Evolutionary conservation across 2,113 vertebrate genomes (phyloP).

Genomic region (Bambusicola thoracicus): DNA sequence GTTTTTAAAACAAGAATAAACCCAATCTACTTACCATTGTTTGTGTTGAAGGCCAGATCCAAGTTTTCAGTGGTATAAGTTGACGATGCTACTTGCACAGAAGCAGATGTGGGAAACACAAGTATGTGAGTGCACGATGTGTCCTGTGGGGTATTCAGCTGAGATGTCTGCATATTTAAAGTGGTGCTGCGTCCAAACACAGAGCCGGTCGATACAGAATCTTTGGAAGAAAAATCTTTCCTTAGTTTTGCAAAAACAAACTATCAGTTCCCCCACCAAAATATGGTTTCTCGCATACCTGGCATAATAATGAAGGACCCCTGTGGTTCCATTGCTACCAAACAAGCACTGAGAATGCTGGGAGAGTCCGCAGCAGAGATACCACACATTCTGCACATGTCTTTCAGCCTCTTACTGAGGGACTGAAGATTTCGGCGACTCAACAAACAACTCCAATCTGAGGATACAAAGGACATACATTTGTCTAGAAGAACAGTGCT

Average conservation of each 20-base stretch:
- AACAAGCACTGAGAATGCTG: slow-evolving; percentile 95
- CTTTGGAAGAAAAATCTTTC: slow-evolving; percentile 60
- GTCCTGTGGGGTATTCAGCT: slow-evolving; percentile 96
- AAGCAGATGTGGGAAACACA: slow-evolving; percentile 96
- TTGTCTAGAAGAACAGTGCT: neutral
- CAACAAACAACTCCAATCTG: slow-evolving; percentile 97
- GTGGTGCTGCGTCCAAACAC: slow-evolving; percentile 97
- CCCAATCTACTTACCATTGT: slow-evolving; percentile 83
- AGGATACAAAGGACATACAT: neutral
- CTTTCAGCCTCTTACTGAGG: slow-evolving; percentile 93
- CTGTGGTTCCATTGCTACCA: slow-evolving; percentile 97
- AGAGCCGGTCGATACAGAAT: slow-evolving; percentile 95
- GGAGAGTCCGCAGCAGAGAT: slow-evolving; percentile 96
- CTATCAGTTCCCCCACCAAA: neutral
- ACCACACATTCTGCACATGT: slow-evolving; percentile 97
- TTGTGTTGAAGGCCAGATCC: slow-evolving; percentile 94
- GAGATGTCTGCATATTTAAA: slow-evolving; percentile 96
- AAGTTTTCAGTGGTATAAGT: slow-evolving; percentile 90
- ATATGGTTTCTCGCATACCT: slow-evolving; percentile 77
- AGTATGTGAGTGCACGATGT: slow-evolving; percentile 98
- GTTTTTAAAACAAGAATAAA: neutral
- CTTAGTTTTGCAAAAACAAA: neutral
- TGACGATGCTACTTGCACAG: slow-evolving; percentile 93
- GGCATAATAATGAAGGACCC: slow-evolving; percentile 98
- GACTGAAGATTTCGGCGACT: slow-evolving; percentile 95